Percentiles rank a stretch among this genome's conserved stretches.
Conservation (phyloP, 1,140 invertebrate genomes). For the Myzus persicae region DNA sequence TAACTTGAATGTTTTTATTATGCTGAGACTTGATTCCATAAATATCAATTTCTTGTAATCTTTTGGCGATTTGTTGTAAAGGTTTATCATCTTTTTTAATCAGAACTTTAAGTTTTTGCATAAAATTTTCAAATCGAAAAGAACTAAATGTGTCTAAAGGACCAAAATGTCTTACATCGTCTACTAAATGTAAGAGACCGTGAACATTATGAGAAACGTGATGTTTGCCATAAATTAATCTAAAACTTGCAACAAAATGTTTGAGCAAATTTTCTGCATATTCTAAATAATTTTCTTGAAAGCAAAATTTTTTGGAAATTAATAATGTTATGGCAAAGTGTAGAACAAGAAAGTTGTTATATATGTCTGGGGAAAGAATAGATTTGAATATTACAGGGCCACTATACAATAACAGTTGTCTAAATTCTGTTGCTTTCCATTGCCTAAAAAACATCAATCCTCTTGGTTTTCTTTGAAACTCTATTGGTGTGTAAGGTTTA, state of each 20-base stretch:
- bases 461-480: slow-evolving; percentile 62
- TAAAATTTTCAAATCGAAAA: slow-evolving; percentile 66
- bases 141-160: slow-evolving; percentile 64
- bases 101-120: slow-evolving; percentile 58
- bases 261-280: neutral
- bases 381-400: neutral
- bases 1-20: neutral
- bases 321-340: neutral
- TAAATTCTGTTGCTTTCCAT: neutral
- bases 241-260: slow-evolving; percentile 11
- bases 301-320: neutral
- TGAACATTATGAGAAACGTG: slow-evolving; percentile 62
- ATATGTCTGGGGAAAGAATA: neutral
- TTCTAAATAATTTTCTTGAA: neutral
- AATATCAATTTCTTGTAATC: neutral
- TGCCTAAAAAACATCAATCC: slow-evolving; percentile 59
- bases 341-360: neutral
- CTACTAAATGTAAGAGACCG: slow-evolving; percentile 63
- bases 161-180: slow-evolving; percentile 64
- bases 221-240: slow-evolving; percentile 58
- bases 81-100: neutral
- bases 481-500: slow-evolving; percentile 59
- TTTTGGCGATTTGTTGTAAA: neutral
- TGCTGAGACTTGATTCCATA: neutral
- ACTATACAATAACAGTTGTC: neutral